Base-by-base conservation (phyloP, 1,140 invertebrate genomes). In the Meteorus sp. region DNA sequence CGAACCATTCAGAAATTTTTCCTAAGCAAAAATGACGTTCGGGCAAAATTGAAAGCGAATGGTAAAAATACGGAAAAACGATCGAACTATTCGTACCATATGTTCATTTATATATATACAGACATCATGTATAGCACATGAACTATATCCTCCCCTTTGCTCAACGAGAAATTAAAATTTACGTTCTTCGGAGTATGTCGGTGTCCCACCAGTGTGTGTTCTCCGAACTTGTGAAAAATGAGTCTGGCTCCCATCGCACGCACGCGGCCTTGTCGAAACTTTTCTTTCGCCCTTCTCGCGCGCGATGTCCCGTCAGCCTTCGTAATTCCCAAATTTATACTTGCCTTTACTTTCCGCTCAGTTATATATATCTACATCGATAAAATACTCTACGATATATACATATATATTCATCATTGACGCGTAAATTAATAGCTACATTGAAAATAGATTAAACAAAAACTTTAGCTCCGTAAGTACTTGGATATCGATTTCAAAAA, bases 171-270 rank as follows among this genome's bases (percentile, higher is more conserved):
- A 78, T 78, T 77, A 71, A 78, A 79, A 79, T 78, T 78, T 76
- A 75, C 71, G 72, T 67, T 41, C 39, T 54, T 41, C 20, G 8
- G 39, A 1, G 8, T 33, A 22, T 50, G 43, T 29, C 23, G 15
- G 39, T n/a, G 11, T 20, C 20, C n/a, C n/a, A n/a, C n/a, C n/a
- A n/a, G n/a, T n/a, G n/a, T 19, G 60, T 76, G 71, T 77, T 76
- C 44, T 78, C 76, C 73, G 66, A 73, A 74, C 68, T 73, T 73
- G 71, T 77, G 74, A 79, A 76, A 79, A 77, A 79, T 76, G 74
- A 76, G 74, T 75, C 71, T 70, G 62, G 63, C 39, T 59, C 22
- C 31, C 56, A 17, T 47, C 43, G 44, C 19, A 5, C 5, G 27
- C 25, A 13, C 23, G 17, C 20, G 9, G 19, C 53, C 7, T 31